phyloP scores from a whole-genome alignment of 2,888 invertebrate species.

The Tinea semifulvella region DNA sequence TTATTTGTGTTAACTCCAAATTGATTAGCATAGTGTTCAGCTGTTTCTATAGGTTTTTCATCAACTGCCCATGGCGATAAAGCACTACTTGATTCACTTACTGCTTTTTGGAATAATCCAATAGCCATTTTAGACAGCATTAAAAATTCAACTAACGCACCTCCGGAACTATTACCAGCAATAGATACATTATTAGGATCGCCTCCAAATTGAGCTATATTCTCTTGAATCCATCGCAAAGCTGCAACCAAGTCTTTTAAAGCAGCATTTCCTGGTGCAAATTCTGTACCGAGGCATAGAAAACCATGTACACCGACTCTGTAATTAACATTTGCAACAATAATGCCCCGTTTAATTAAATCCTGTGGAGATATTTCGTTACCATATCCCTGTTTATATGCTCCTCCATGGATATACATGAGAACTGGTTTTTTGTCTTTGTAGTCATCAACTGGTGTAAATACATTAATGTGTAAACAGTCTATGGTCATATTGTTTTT shows the following conservation, averaged over 20 bases:
- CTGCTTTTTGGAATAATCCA: constrained; percentile 12
- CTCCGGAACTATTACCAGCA: constrained; percentile 70
- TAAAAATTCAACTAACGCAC: constrained; percentile 27
- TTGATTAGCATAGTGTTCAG: background rate
- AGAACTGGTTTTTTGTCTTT: constrained; percentile 27
- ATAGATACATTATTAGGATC: constrained; percentile 68
- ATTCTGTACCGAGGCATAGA: constrained; percentile 38
- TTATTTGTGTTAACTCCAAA: background rate
- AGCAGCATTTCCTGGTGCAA: constrained; percentile 71
- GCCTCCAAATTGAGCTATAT: constrained; percentile 70
- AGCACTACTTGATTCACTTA: constrained; percentile 11
- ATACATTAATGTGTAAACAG: constrained; percentile 14
- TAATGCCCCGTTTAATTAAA: constrained; percentile 49
- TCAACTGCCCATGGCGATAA: constrained; percentile 7
- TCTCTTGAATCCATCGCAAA: constrained; percentile 63
- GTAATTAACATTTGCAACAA: constrained; percentile 58
- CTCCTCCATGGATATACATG: constrained; percentile 53
- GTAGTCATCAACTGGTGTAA: background rate
- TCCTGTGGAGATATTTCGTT: constrained; percentile 27
- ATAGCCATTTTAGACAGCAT: constrained; percentile 5
- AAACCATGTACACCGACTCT: constrained; percentile 58
- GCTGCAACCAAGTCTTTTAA: constrained; percentile 74
- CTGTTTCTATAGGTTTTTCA: background rate
- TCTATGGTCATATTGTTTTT: background rate
- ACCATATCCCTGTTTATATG: constrained; percentile 27